Evolutionary conservation across 2,797 vertebrate genomes (phyloP).

Genomic region (Siniperca scherzeri): DNA sequence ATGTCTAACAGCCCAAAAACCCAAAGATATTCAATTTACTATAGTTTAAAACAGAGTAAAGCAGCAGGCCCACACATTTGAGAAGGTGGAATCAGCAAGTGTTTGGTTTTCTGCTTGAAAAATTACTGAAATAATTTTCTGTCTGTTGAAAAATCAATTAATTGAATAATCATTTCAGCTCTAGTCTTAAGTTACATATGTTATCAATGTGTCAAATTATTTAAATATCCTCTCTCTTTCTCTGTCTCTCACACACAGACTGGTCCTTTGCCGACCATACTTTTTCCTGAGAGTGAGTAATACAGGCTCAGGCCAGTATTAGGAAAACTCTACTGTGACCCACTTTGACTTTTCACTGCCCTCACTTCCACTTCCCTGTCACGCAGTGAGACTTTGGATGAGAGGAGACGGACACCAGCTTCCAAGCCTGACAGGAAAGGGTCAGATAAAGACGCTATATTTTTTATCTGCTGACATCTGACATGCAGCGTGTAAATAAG

Average conservation of each 20-base stretch:
- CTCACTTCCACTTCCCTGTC: constrained; percentile 38
- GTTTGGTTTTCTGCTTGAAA: not conserved
- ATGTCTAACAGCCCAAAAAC: not conserved
- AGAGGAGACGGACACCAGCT: constrained; percentile 9
- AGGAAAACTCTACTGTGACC: constrained; percentile 69
- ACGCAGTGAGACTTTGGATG: constrained; percentile 1
- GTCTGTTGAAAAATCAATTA: not conserved
- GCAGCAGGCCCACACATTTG: not conserved
- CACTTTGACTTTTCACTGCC: constrained; percentile 52
- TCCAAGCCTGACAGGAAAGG: not conserved
- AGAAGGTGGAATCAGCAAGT: constrained; percentile 5
- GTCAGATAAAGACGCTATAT: not conserved
- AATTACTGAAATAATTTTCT: not conserved
- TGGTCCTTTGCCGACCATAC: constrained; percentile 14
- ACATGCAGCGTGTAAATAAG: not conserved
- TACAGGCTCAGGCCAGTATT: constrained; percentile 68
- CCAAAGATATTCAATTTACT: not conserved
- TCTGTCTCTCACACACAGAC: not conserved
- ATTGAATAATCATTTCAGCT: not conserved
- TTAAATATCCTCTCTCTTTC: constrained; percentile 6
- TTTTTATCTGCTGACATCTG: not conserved
- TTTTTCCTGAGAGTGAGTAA: constrained; percentile 52
- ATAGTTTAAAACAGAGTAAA: not conserved
- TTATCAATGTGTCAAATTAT: constrained; percentile 11
- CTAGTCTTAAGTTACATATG: not conserved